These are phyloP conservation scores for Rhombomys opimus DNA, from an alignment of 2,113 vertebrate species.

Conservation along the genomic window DNA sequence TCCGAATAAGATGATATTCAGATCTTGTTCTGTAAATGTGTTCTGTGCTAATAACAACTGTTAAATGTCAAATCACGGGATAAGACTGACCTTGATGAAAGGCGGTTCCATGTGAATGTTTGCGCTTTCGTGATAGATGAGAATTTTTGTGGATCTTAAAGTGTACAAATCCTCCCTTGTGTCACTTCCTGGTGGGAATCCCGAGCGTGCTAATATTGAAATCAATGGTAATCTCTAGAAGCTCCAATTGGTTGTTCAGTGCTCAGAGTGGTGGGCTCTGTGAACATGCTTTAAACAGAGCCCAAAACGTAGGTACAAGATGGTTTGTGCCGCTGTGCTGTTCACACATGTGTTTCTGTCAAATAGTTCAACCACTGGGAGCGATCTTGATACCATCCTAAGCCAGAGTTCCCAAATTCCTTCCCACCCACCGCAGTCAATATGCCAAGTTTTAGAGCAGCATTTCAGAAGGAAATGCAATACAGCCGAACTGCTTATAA, in stretches of 20 bases:
- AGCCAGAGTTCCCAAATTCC: conserved; percentile 60
- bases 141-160: conserved; percentile 81
- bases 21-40: neutral
- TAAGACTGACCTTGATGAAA: conserved; percentile 81
- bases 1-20: neutral
- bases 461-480: conserved; percentile 54
- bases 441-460: conserved; percentile 22
- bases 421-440: conserved; percentile 41
- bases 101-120: conserved; percentile 82
- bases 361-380: conserved; percentile 19
- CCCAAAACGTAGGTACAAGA: conserved; percentile 42
- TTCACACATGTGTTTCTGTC: conserved; percentile 18
- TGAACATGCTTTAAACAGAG: conserved; percentile 64
- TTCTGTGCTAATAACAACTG: neutral
- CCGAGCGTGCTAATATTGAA: conserved; percentile 84
- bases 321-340: neutral
- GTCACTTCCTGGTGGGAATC: conserved; percentile 79
- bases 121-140: conserved; percentile 80
- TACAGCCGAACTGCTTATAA: conserved; percentile 39
- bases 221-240: conserved; percentile 83
- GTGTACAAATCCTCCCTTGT: conserved; percentile 80
- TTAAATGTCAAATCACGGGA: conserved; percentile 67
- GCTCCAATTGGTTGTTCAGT: conserved; percentile 68
- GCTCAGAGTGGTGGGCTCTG: conserved; percentile 38
- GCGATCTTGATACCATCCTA: conserved; percentile 43